A percentile compares a stretch with the other conserved stretches of the same genome.
Evolutionary conservation across 2,797 vertebrate species (phyloP).

Genomic region (Carcharodon carcharias): DNA sequence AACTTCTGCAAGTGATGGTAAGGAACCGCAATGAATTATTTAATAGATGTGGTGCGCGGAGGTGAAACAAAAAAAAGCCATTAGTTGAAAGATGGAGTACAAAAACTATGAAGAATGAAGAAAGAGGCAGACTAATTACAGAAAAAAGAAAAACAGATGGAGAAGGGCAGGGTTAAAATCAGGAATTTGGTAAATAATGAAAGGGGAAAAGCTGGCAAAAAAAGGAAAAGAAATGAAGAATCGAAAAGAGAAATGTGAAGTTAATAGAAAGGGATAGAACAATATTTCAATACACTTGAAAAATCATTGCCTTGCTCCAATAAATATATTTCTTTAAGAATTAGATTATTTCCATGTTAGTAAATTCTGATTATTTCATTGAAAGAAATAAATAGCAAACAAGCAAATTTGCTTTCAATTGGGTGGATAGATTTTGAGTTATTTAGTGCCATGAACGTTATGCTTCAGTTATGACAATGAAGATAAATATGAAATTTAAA

Average conservation of each 20-base stretch:
- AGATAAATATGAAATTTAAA: slow-evolving; percentile 16
- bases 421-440: not conserved
- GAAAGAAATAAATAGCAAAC: not conserved
- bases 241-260: not conserved
- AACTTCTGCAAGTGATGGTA: slow-evolving; percentile 59
- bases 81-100: not conserved
- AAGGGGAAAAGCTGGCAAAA: not conserved
- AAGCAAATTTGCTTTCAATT: slow-evolving; percentile 13
- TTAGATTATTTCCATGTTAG: not conserved
- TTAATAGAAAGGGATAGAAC: not conserved
- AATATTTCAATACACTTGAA: not conserved
- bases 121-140: not conserved
- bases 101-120: not conserved
- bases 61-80: slow-evolving; percentile 34
- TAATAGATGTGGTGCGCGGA: not conserved
- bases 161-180: not conserved
- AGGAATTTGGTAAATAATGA: not conserved
- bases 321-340: not conserved
- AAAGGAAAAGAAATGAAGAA: not conserved
- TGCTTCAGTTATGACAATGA: not conserved
- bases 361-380: not conserved
- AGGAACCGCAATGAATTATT: slow-evolving; percentile 35
- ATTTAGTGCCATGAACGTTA: not conserved
- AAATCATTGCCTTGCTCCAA: not conserved
- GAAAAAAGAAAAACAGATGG: not conserved